Percentiles rank a stretch among this genome's conserved stretches.
These are phyloP conservation scores for Botia almorhae DNA, from an alignment of 2,797 vertebrate species.

Conservation along the genomic window DNA sequence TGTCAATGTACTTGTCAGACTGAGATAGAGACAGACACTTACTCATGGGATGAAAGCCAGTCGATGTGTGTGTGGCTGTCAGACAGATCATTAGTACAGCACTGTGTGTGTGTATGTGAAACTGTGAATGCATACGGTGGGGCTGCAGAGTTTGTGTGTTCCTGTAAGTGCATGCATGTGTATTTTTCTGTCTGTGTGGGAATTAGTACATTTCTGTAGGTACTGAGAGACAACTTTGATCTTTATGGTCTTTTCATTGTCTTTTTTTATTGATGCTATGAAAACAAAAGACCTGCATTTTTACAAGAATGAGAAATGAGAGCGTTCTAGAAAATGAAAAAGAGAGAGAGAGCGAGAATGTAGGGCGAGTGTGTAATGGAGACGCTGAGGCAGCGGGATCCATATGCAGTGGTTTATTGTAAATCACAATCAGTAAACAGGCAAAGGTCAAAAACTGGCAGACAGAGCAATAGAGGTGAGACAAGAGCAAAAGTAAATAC, in stretches of 20 bases:
- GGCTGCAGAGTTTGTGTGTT: constrained; percentile 8
- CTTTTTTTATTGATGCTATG: constrained; percentile 4
- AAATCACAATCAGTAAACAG: too few species aligned
- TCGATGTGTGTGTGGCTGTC: constrained; percentile 38
- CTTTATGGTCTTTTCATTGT: constrained; percentile 3
- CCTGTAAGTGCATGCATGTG: neutral
- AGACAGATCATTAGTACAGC: constrained; percentile 38
- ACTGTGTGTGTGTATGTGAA: constrained; percentile 27
- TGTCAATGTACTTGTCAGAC: constrained; percentile 18
- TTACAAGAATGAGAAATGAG: constrained; percentile 14
- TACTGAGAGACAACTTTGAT: constrained; percentile 18
- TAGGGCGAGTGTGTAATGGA: too few species aligned
- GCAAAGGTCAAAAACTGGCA: too few species aligned
- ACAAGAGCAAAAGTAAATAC: too few species aligned
- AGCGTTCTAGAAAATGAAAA: constrained; percentile 3
- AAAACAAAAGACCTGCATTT: neutral
- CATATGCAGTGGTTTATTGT: too few species aligned
- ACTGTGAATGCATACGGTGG: neutral
- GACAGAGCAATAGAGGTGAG: too few species aligned
- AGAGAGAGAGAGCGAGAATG: too few species aligned
- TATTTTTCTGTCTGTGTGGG: constrained; percentile 16
- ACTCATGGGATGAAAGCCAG: constrained; percentile 49
- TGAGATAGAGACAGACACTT: constrained; percentile 38
- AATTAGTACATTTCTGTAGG: neutral
- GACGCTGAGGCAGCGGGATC: too few species aligned